Base-by-base conservation (phyloP, 2,888 invertebrate species). In the Petrolisthes cinctipes region DNA sequence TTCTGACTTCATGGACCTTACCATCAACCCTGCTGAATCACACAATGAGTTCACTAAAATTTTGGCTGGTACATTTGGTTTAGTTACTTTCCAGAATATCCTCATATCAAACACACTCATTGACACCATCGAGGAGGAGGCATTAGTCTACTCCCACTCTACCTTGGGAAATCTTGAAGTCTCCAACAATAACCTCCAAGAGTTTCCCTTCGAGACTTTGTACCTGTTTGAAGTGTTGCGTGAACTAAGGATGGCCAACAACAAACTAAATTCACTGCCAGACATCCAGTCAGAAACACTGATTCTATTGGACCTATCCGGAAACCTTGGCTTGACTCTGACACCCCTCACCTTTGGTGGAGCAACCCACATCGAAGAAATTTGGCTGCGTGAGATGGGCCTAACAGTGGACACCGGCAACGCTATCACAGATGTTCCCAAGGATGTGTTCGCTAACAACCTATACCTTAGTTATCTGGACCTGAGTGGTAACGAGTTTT, bases 121-220 rank as follows among this genome's bases (percentile, higher is more conserved):
- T 51, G 17, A 57, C 51, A 75, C 82, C 11, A 66, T 86, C n/a
- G 86, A 86, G 51, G 86, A 86, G n/a, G 68, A 82, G 37, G 76
- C 61, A 51, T 57, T 86, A 9, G 75, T 20, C 11, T 57, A 82
- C 37, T 86, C 86, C 4, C 86, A 86, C 71, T 51, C 4, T 17
- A 82, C 86, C 5, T 57, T 86, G 17, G 6, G 4, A 7, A 6
- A 14, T 4, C 61, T 86, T n/a, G 54, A 82, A 11, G 9, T 86
- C 9, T 17, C 4, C 11, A 51, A 53, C 57, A 86, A 86, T 56
- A 4, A 86, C n/a, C 23, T 86, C 37, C 7, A 5, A 14, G 53
- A 7, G 71, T 86, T 86, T 66, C 82, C 86, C 53, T 86, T 86
- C 82, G 82, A 86, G 75, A 82, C 61, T 17, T n/a, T 86, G 17